Evolutionary conservation across 2,113 vertebrate genomes (phyloP).

Genomic region (Tricholaema leucomelas): DNA sequence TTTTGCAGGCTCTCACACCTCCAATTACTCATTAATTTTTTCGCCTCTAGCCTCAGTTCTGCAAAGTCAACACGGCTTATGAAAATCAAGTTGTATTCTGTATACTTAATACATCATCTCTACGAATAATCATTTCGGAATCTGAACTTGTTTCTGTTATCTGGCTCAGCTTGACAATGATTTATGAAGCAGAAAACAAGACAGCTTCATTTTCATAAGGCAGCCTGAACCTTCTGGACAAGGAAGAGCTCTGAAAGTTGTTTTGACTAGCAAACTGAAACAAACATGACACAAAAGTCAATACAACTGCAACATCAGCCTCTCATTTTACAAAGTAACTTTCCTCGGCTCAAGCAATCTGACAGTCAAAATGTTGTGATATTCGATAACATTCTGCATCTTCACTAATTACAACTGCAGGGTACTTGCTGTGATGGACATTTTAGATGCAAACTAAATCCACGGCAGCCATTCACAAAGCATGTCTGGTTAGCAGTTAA

Average conservation of each 20-base stretch:
- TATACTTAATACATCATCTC: conserved; percentile 83
- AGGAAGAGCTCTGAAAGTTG: conserved; percentile 79
- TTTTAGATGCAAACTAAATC: conserved; percentile 57
- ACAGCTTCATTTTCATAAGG: conserved; percentile 85
- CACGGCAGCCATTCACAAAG: conserved; percentile 58
- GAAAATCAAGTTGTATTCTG: conserved; percentile 76
- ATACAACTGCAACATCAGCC: conserved; percentile 75
- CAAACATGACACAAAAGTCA: conserved; percentile 87
- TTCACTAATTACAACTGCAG: conserved; percentile 69
- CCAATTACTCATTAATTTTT: conserved; percentile 56
- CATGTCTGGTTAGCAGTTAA: conserved; percentile 37
- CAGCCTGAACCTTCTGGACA: conserved; percentile 78
- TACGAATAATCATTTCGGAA: conserved; percentile 80
- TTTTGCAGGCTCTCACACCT: conserved; percentile 37
- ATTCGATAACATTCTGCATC: conserved; percentile 67
- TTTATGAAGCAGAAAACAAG: conserved; percentile 85
- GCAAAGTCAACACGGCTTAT: conserved; percentile 77
- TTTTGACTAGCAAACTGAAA: conserved; percentile 83
- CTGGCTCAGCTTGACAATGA: conserved; percentile 80
- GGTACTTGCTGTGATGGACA: conserved; percentile 29
- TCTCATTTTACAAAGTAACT: conserved; percentile 72
- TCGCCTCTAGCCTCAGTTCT: conserved; percentile 61
- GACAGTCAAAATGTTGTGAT: conserved; percentile 73
- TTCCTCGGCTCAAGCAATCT: conserved; percentile 48
- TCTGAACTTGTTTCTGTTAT: conserved; percentile 81